Percentiles rank a stretch among this genome's conserved stretches.
phyloP scores from a whole-genome alignment of 2,113 vertebrate species.

The Oceanites oceanicus region DNA sequence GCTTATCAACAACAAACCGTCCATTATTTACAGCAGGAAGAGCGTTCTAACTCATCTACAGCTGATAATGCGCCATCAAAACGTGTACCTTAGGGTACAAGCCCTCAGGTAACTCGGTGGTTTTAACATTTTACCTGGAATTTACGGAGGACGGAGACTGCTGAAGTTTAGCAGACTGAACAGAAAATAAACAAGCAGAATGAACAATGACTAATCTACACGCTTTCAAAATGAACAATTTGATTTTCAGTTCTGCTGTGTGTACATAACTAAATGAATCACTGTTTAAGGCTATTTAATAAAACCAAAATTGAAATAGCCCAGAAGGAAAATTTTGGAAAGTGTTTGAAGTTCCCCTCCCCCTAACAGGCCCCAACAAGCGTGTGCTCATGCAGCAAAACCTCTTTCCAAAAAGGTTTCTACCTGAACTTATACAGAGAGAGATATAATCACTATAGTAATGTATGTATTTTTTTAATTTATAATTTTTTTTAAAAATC shows the following conservation, averaged over 20 bases:
- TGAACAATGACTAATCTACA: neutral
- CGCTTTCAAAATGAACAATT: neutral
- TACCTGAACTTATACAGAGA: neutral
- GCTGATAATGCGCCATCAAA: accelerated
- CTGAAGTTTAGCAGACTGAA: neutral
- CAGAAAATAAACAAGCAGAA: neutral
- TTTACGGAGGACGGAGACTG: neutral
- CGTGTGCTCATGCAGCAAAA: neutral
- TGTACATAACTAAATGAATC: neutral
- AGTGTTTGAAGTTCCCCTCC: neutral
- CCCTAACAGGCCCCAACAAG: neutral
- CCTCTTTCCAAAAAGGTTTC: neutral
- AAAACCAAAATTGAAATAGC: neutral
- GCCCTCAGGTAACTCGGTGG: accelerated
- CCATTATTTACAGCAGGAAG: neutral
- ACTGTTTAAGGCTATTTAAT: neutral
- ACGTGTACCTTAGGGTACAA: accelerated
- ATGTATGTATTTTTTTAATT: neutral
- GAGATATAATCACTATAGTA: neutral
- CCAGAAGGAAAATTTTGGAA: neutral
- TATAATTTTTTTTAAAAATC: neutral
- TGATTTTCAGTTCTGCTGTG: neutral
- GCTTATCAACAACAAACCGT: neutral
- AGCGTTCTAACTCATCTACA: accelerated
- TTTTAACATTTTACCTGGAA: neutral